Percentiles rank a stretch among this genome's conserved stretches.
phyloP scores from a whole-genome alignment of 2,888 invertebrate genomes.

The Ectemnius cavifrons region DNA sequence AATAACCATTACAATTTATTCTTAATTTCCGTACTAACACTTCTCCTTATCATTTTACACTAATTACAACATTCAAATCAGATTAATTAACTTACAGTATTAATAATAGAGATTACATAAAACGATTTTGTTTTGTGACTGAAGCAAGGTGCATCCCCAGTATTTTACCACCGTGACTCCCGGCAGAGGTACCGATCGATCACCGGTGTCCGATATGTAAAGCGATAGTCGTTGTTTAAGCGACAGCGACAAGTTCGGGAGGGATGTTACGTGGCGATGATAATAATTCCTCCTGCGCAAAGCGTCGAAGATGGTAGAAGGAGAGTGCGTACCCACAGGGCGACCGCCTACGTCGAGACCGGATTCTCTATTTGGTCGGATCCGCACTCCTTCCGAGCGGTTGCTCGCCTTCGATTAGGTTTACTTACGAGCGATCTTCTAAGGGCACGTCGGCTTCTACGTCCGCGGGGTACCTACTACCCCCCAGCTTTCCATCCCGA shows the following conservation, averaged over 20 bases:
- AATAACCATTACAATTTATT: no score
- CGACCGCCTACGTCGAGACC: constrained; percentile 73
- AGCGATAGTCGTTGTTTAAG: constrained; percentile 31
- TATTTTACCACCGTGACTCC: constrained; percentile 15
- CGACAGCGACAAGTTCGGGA: constrained; percentile 16
- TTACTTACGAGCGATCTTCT: constrained; percentile 70
- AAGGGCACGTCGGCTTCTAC: constrained; percentile 67
- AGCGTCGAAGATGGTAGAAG: constrained; percentile 36
- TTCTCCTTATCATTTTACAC: no score
- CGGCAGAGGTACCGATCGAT: constrained; percentile 30
- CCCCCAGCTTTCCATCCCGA: background rate
- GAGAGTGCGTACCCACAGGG: constrained; percentile 42
- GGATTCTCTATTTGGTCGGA: constrained; percentile 72
- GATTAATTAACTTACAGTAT: no score
- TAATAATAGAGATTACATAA: no score
- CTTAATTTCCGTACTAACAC: no score
- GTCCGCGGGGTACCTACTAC: constrained; percentile 50
- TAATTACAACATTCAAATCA: no score
- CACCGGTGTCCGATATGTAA: constrained; percentile 32
- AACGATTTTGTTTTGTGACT: no score
- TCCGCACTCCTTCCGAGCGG: constrained; percentile 48
- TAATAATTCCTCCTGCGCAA: constrained; percentile 53
- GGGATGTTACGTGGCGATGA: constrained; percentile 20
- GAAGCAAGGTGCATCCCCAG: constrained; percentile 11
- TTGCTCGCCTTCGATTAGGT: constrained; percentile 68